phyloP scores from a whole-genome alignment of 2,888 invertebrate species.

The Archips crataeganus region DNA sequence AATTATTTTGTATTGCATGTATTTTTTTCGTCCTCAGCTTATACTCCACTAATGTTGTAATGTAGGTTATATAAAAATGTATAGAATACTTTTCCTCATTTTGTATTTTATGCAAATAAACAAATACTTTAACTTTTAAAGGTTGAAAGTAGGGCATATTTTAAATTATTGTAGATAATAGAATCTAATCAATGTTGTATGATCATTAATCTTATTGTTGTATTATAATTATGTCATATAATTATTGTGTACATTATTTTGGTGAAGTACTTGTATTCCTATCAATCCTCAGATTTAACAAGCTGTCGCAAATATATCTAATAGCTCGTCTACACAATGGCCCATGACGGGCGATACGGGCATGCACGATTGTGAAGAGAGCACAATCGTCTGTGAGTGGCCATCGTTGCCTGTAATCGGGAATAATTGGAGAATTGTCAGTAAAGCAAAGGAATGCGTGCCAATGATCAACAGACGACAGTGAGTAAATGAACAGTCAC shows the following conservation, averaged over 20 bases:
- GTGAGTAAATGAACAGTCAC: too few relatives aligned
- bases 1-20: slow-evolving; percentile 11
- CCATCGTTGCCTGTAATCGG: too few relatives aligned
- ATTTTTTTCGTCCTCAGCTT: slow-evolving; percentile 17
- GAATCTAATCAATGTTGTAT: slow-evolving; percentile 4
- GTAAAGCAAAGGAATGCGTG: too few relatives aligned
- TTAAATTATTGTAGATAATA: slow-evolving; percentile 31
- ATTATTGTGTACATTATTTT: slow-evolving; percentile 2
- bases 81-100: background rate
- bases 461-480: too few relatives aligned
- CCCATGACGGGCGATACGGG: too few relatives aligned
- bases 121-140: background rate
- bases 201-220: slow-evolving; percentile 6
- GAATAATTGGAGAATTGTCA: too few relatives aligned
- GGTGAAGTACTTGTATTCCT: background rate
- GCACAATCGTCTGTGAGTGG: too few relatives aligned
- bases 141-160: slow-evolving; percentile 12
- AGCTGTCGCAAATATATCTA: too few relatives aligned
- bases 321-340: too few relatives aligned
- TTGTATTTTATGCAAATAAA: background rate
- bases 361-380: too few relatives aligned
- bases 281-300: background rate
- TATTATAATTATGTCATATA: slow-evolving; percentile 29
- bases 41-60: slow-evolving; percentile 5
- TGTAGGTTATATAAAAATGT: slow-evolving; percentile 12